Base-by-base conservation (phyloP, 2,113 vertebrate genomes). In the Agapornis roseicollis region DNA sequence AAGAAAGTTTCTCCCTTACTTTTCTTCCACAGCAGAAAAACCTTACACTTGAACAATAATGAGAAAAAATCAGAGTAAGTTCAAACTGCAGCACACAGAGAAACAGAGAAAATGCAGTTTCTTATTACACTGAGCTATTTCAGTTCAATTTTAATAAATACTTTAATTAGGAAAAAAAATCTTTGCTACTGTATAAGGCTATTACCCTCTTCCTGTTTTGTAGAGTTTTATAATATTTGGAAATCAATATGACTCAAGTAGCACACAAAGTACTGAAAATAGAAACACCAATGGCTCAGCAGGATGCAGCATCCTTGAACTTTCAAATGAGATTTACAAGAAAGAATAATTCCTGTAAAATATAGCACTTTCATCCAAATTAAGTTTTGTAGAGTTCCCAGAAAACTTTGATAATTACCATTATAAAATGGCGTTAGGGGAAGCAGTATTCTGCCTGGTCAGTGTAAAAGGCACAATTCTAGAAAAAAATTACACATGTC, bases 221-320 rank as follows among this genome's bases (percentile, higher is more conserved):
- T 92, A 94, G 88, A 95, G 82, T 93, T 96, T 95, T 77, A 60
- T 93, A 90, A 87, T 96, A 93, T 97, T 83, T 97, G 87, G 82
- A 96, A 97, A 98, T 97, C 94, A 97, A 90, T 95, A 97, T 64
- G 80, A 95, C 65, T 97, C 84, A 90, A 94, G 74, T 41, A 94
- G 70, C 64, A 96, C 53, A 97, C 65, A 96, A 97, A 97, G 52
- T 53, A 85, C 94, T 92, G 88, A 98, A 97, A 97, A 98, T 96
- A 97, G 93, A 93, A 96, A 94, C 28, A 85, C 41, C 79, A 86
- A 46, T 66, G 82, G 52, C 87, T 95, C 94, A 94, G 77, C 78
- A 96, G 94, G 91, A 97, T 91, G 76, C 44, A 65, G 85, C 47
- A 94, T 73, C 91, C 95, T 96, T 96, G 70, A 97, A 97, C 52